Base-by-base conservation (phyloP, 2,888 invertebrate genomes). In the Scaptodrosophila latifasciaeformis region DNA sequence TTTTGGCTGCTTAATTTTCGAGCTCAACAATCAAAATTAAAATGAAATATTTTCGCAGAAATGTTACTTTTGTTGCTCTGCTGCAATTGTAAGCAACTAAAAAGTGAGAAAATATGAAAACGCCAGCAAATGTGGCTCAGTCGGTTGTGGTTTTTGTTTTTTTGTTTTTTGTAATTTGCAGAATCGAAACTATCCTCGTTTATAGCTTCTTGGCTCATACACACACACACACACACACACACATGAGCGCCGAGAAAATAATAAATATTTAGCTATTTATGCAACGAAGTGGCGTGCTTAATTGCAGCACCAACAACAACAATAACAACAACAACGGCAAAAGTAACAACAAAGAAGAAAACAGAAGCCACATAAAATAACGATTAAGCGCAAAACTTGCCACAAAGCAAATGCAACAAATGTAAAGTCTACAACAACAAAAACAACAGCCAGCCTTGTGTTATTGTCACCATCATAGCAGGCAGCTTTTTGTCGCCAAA, bases 181-280 rank as follows among this genome's bases (percentile, higher is more conserved):
- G 40, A 55, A 55, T 51, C 49, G 45, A 12, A 29, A 17, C 21
- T 35, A n/a, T n/a, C n/a, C n/a, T n/a, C n/a, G n/a, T n/a, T n/a
- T n/a, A n/a, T n/a, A n/a, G n/a, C n/a, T n/a, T n/a, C n/a, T n/a
- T n/a, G n/a, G n/a, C n/a, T n/a, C n/a, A n/a, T n/a, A n/a, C n/a
- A n/a, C n/a, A n/a, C n/a, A n/a, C n/a, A n/a, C n/a, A n/a, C n/a
- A n/a, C n/a, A n/a, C n/a, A n/a, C n/a, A n/a, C n/a, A n/a, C n/a
- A n/a, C n/a, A n/a, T n/a, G 15, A 35, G 35, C 15, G 2, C 17
- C 35, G 3, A 15, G 27, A 50, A 53, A 44, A 48, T 40, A 61
- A 56, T 71, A 70, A 19, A 56, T 29, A 48, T 59, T 55, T 70
- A n/a, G 68, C 77, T 60, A 67, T 74, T 70, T 61, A 44, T 61